Base-by-base conservation (phyloP, 2,797 vertebrate genomes). In the Podarcis siculus region DNA sequence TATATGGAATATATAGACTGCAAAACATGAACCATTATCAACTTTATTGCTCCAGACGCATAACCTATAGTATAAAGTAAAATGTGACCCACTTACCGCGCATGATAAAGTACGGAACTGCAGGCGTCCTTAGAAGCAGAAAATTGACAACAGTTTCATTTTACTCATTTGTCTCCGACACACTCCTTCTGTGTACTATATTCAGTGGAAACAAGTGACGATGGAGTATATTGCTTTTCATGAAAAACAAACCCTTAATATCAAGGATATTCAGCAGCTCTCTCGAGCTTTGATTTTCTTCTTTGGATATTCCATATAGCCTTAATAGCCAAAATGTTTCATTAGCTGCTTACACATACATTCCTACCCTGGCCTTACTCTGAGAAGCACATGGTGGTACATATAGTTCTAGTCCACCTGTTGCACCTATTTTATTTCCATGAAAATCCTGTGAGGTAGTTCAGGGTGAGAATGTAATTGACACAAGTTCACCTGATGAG, bases 221-320 rank as follows among this genome's bases (percentile, higher is more conserved):
- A 8, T 75, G 23, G 82, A 76, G 32, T 32, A 84, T 91, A 87
- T 23, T 72, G 37, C 27, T 90, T 90, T 89, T 79, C 84, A 76
- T 88, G 87, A 64, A 88, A 91, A 93, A 17, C 21, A 87, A 87
- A 83, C 0, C 23, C 35, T 42, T 35, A 45, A 27, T 78, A 21
- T 17, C 86, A 30, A 3, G 42, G 87, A 45, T 83, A 87, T 23
- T 49, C 78, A 92, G 73, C 15, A 71, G 32, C 87, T 90, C 61
- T 1, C 37, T 80, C 13, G 79, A 84, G 9, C 86, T 55, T 89
- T 83, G 82, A 30, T 30, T 79, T 72, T 79, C n/a, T 61, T 35
- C 30, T 84, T 42, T 39, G 32, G 32, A 78, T n/a, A 32, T 10
- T 35, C 37, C 42, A 79, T 32, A 73, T 10, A 84, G 45, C 30